phyloP scores from a whole-genome alignment of 2,113 vertebrate species.

The Garra rufa region DNA sequence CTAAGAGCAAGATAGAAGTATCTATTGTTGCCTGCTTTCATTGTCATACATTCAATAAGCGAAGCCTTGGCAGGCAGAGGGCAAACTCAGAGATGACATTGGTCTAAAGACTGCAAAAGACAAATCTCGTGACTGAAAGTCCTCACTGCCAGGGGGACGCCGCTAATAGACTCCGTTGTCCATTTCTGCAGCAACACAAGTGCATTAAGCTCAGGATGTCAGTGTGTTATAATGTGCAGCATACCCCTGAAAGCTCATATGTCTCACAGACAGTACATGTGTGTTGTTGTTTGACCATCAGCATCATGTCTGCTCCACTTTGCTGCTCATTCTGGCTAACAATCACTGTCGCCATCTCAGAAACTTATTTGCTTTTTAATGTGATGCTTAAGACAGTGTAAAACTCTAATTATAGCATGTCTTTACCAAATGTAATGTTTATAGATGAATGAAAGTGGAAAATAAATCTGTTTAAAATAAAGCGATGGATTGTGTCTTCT shows the following conservation, averaged over 20 bases:
- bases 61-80: slow-evolving; percentile 24
- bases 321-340: background rate
- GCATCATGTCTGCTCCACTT: background rate
- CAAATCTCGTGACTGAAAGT: background rate
- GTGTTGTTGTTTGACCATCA: background rate
- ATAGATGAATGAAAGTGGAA: background rate
- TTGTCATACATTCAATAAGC: slow-evolving; percentile 7
- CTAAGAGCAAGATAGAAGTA: slow-evolving; percentile 54
- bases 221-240: background rate
- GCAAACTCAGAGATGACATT: slow-evolving; percentile 21
- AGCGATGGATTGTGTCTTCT: no score
- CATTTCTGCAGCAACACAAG: slow-evolving; percentile 1
- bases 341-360: background rate
- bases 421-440: background rate
- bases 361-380: background rate
- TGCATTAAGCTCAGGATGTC: background rate
- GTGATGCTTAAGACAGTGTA: background rate
- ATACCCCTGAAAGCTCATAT: background rate
- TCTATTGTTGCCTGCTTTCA: slow-evolving; percentile 41
- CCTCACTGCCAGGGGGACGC: background rate
- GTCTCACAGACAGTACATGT: background rate
- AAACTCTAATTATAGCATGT: background rate
- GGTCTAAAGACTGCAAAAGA: slow-evolving; percentile 27
- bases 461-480: background rate
- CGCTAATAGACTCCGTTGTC: slow-evolving; percentile 1